Base-by-base conservation (phyloP, 2,888 invertebrate species). In the Sinelater perroti region DNA sequence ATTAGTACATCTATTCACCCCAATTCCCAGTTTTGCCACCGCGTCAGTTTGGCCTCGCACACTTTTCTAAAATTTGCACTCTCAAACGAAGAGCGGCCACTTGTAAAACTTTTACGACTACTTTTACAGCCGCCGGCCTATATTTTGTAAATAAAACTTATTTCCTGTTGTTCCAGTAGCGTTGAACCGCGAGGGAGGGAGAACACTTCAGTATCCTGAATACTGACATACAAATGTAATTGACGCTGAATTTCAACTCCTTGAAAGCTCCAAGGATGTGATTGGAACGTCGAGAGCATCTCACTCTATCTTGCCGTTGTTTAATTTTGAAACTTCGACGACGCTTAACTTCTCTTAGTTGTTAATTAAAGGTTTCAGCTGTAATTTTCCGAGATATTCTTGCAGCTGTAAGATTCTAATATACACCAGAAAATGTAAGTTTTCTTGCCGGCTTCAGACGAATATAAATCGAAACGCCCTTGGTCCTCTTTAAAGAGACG, bases 401-500 rank as follows among this genome's bases (percentile, higher is more conserved):
- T n/a, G n/a, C n/a, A n/a, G n/a, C n/a, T n/a, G n/a, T n/a, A n/a
- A n/a, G n/a, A n/a, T n/a, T n/a, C n/a, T n/a, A n/a, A n/a, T n/a
- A n/a, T n/a, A n/a, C n/a, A n/a, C 13, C 13, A 30, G 13, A 30
- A 30, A 30, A 11, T 35, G 16, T 55, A 47, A 42, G 60, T 60
- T 64, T 62, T 62, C 42, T 11, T 11, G 40, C 20, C 40, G 40
- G 21, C 40, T 21, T 21, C 40, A 13, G 10, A 20, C 40, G 16
- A 40, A 40, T 40, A 40, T 40, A 40, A 20, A 40, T 35, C n/a
- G 2, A 10, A 21, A 28, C 44, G 44, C 44, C 44, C 44, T 45
- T 45, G 44, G 44, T 45, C 30, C 44, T 45, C 44, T 45, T 45
- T 44, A 44, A 28, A 45, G 28, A 30, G 30, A 16, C 24, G 14